Evolutionary conservation across 2,113 vertebrate genomes (phyloP).

Genomic region (Lophochroa leadbeateri): DNA sequence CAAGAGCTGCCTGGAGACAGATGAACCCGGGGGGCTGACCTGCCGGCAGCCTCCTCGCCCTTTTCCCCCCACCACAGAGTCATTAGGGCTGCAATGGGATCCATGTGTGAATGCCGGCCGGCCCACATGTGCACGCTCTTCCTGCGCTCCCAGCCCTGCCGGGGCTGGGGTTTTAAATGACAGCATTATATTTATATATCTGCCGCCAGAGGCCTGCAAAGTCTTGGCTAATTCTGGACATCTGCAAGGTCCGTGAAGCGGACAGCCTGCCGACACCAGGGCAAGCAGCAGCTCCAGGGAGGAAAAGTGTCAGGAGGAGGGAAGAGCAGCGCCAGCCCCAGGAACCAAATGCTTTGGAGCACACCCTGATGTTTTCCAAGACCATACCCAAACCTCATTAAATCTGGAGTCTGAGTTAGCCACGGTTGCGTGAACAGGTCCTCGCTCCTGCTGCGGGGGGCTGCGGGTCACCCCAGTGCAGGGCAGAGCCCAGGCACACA

Average conservation of each 20-base stretch:
- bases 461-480: accelerated
- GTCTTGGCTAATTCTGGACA: conserved; percentile 35
- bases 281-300: neutral
- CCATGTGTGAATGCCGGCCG: neutral
- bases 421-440: accelerated
- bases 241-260: neutral
- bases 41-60: neutral
- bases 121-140: neutral
- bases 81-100: conserved; percentile 11
- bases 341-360: neutral
- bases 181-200: conserved; percentile 22
- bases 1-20: neutral
- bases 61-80: neutral
- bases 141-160: neutral
- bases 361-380: neutral
- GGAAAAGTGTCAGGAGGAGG: accelerated
- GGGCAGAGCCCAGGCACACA: neutral
- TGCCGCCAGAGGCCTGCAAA: neutral
- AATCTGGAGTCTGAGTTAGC: neutral
- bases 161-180: neutral
- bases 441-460: accelerated
- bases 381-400: neutral
- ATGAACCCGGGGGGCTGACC: neutral
- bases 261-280: accelerated
- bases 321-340: neutral